Conservation (phyloP, 2,888 invertebrate genomes). For the Pseudococcus longispinus region DNA sequence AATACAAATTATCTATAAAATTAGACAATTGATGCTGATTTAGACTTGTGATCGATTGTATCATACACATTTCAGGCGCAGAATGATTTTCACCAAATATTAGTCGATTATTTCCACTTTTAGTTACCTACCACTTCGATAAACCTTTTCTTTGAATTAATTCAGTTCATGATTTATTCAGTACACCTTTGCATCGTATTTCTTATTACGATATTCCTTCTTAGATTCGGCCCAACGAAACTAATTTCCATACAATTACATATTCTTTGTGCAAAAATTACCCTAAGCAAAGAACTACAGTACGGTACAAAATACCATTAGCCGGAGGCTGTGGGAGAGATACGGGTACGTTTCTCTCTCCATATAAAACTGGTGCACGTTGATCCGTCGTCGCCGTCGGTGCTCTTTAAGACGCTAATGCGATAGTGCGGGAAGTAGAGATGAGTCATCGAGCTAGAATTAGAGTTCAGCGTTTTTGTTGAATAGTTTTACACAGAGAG, state of each 20-base stretch:
- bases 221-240: not conserved
- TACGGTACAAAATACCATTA: not conserved
- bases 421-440: not conserved
- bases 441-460: slow-evolving; percentile 41
- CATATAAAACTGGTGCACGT: slow-evolving; percentile 12
- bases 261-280: not conserved
- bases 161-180: not conserved
- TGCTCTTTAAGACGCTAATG: not conserved
- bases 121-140: not conserved
- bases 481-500: slow-evolving; percentile 15
- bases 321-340: not conserved
- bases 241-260: not conserved
- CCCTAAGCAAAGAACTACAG: not conserved
- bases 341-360: not conserved
- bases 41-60: too few relatives aligned
- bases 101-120: not conserved
- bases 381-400: not conserved
- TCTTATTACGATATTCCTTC: not conserved
- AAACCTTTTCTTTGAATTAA: not conserved
- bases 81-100: too few relatives aligned
- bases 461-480: slow-evolving; percentile 39
- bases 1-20: too few relatives aligned
- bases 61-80: too few relatives aligned
- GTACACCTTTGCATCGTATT: not conserved
- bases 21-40: too few relatives aligned